Evolutionary conservation across 2,888 invertebrate genomes (phyloP).

Genomic region (Drosophila mayaguana): DNA sequence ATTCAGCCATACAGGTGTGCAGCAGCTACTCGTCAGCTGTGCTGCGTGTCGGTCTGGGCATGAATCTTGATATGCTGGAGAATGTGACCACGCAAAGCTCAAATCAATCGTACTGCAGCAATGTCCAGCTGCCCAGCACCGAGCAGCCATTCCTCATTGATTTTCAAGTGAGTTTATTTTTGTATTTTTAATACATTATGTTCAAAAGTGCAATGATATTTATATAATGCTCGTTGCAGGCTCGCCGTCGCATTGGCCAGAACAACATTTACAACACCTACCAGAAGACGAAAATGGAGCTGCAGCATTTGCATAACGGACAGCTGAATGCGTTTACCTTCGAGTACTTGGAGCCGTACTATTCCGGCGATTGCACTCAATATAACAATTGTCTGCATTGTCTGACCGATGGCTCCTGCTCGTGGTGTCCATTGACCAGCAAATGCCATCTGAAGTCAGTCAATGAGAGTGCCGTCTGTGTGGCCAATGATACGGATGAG

Average conservation of each 20-base stretch:
- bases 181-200: too few relatives aligned
- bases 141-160: constrained; percentile 89
- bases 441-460: constrained; percentile 89
- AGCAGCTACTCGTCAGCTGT: constrained; percentile 92
- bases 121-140: constrained; percentile 89
- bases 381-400: constrained; percentile 95
- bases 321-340: constrained; percentile 94
- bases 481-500: constrained; percentile 62
- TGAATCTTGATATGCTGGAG: constrained; percentile 83
- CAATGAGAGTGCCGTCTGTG: constrained; percentile 87
- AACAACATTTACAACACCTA: constrained; percentile 88
- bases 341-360: constrained; percentile 95
- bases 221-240: constrained; percentile 81
- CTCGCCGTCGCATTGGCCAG: constrained; percentile 86
- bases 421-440: constrained; percentile 94
- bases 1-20: constrained; percentile 91
- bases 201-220: too few relatives aligned
- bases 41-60: constrained; percentile 86
- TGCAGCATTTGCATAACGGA: constrained; percentile 91
- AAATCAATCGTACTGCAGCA: constrained; percentile 89
- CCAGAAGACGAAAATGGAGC: constrained; percentile 92
- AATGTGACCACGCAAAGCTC: constrained; percentile 89
- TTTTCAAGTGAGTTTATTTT: constrained; percentile 86
- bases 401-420: constrained; percentile 94
- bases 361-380: constrained; percentile 90